Evolutionary conservation across 2,797 vertebrate genomes (phyloP).

Genomic region (Thalassophryne amazonica): DNA sequence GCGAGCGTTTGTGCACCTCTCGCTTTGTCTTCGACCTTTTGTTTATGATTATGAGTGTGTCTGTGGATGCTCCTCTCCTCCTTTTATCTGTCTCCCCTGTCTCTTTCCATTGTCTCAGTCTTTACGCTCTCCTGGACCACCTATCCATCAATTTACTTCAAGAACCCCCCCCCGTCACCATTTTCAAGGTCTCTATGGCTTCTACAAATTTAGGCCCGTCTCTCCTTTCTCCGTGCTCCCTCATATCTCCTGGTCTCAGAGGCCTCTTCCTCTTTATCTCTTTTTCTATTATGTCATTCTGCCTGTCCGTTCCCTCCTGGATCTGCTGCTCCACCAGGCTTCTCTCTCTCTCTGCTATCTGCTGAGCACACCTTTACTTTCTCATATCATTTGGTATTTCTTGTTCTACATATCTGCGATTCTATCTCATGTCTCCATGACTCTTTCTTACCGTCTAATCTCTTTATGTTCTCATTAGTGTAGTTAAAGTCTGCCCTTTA

Average conservation of each 20-base stretch:
- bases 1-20: conserved; percentile 4
- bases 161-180: background rate
- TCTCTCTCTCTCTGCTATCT: conserved; percentile 31
- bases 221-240: conserved; percentile 27
- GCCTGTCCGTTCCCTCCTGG: conserved; percentile 18
- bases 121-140: conserved; percentile 31
- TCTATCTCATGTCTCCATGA: conserved; percentile 26
- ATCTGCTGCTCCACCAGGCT: conserved; percentile 31
- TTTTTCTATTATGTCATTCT: conserved; percentile 44
- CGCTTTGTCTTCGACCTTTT: conserved; percentile 28
- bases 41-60: conserved; percentile 26
- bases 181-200: conserved; percentile 17
- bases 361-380: conserved; percentile 34
- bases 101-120: conserved; percentile 47
- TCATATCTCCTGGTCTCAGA: conserved; percentile 50
- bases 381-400: conserved; percentile 29
- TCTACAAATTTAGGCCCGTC: conserved; percentile 35
- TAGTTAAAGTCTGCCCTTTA: conserved; percentile 55
- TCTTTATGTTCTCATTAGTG: conserved; percentile 60
- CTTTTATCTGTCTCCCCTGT: conserved; percentile 28
- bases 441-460: conserved; percentile 48
- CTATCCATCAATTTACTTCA: conserved; percentile 45
- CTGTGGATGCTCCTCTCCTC: conserved; percentile 24
- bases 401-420: conserved; percentile 32
- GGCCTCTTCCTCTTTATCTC: conserved; percentile 47